These are phyloP conservation scores for Mylabris sibirica DNA, from an alignment of 2,888 invertebrate species.

Conservation along the genomic window DNA sequence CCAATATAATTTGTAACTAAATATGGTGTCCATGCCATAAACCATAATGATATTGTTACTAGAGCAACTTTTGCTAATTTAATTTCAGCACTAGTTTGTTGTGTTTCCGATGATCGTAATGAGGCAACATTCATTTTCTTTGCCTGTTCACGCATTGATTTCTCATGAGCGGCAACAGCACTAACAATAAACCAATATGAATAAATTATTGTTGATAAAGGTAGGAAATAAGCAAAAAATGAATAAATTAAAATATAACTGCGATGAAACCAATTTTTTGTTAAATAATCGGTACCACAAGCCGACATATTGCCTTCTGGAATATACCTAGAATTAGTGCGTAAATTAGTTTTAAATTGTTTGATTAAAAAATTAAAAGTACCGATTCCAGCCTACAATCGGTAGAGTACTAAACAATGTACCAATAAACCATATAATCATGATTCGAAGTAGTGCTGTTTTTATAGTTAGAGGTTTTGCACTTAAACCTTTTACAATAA, in stretches of 20 bases:
- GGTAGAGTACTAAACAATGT: slow-evolving; percentile 83
- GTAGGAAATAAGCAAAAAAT: slow-evolving; percentile 77
- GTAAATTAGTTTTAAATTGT: neutral
- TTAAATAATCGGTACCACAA: slow-evolving; percentile 88
- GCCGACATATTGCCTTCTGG: slow-evolving; percentile 95
- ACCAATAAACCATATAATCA: slow-evolving; percentile 81
- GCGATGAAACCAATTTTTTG: slow-evolving; percentile 76
- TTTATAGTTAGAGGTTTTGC: slow-evolving; percentile 85
- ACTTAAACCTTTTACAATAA: slow-evolving; percentile 89
- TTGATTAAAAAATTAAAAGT: slow-evolving; percentile 20
- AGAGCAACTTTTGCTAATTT: slow-evolving; percentile 90
- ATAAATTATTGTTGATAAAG: slow-evolving; percentile 81
- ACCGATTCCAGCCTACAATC: slow-evolving; percentile 87
- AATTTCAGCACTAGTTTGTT: slow-evolving; percentile 83
- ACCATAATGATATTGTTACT: slow-evolving; percentile 89
- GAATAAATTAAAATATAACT: slow-evolving; percentile 83
- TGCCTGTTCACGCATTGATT: slow-evolving; percentile 86
- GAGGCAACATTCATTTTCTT: slow-evolving; percentile 95
- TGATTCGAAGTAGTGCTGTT: slow-evolving; percentile 78
- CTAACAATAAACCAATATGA: slow-evolving; percentile 89
- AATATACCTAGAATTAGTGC: slow-evolving; percentile 71
- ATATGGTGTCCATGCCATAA: slow-evolving; percentile 93
- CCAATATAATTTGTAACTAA: slow-evolving; percentile 83
- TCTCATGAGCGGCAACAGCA: slow-evolving; percentile 86
- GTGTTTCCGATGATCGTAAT: slow-evolving; percentile 78